Percentiles rank a stretch among this genome's conserved stretches.
phyloP scores from a whole-genome alignment of 1,140 invertebrate species.

The Aphidius gifuensis region DNA sequence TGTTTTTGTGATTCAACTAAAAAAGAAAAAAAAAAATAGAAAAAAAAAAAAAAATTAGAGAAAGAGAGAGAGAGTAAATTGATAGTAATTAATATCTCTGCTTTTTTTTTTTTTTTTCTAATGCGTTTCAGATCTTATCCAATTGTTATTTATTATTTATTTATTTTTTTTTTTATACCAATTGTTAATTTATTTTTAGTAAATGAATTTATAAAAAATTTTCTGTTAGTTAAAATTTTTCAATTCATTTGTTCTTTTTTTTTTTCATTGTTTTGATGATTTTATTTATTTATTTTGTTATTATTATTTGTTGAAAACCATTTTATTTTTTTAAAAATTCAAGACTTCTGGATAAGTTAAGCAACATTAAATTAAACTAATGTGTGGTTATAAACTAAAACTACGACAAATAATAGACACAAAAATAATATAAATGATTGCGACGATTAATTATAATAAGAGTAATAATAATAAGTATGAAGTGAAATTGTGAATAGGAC shows the following conservation, averaged over 20 bases:
- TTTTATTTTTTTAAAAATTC: conserved; percentile 8
- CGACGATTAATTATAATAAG: conserved; percentile 23
- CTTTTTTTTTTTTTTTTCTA: background rate
- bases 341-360: conserved; percentile 15
- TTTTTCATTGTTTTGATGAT: background rate
- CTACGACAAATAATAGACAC: conserved; percentile 35
- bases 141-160: background rate
- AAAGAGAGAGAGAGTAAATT: conserved; percentile 21
- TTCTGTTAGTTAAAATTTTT: background rate
- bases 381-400: conserved; percentile 32
- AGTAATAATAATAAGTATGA: conserved; percentile 26
- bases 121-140: background rate
- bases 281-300: conserved; percentile 6
- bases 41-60: conserved; percentile 30
- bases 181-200: background rate
- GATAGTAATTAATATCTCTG: background rate
- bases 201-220: background rate
- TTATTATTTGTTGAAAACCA: background rate
- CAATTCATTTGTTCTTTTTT: background rate
- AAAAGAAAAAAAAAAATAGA: no score
- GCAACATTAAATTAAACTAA: conserved; percentile 32
- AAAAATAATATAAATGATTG: conserved; percentile 36
- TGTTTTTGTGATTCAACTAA: background rate
- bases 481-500: background rate
- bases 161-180: background rate